Base-by-base conservation (phyloP, 1,140 invertebrate genomes). In the Formica exsecta region DNA sequence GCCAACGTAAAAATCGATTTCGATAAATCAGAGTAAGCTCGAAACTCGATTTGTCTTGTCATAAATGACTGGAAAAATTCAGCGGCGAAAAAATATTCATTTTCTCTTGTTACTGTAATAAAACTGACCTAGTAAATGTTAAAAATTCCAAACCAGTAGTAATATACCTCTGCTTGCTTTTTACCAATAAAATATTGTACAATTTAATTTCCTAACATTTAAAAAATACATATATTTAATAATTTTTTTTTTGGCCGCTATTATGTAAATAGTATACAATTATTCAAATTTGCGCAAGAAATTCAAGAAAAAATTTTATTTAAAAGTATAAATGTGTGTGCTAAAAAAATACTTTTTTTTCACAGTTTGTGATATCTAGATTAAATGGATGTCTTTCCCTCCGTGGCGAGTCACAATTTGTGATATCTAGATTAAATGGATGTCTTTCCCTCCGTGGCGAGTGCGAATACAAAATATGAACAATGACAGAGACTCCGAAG, bases 1-100 rank as follows among this genome's bases (percentile, higher is more conserved):
- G 9, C 19, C 29, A 32, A 73, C 25, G 22, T 41, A 80, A 80
- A 77, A 48, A 83, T 83, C 79, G n/a, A 29, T 32, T 38, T 44
- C 59, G 29, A 81, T 81, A 62, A 86, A 81, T 70, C 44, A 68
- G 22, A 54, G 41, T n/a, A 48, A 41, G 6, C 19, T 41, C 25
- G 16, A 38, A 44, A 54, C 61, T 64, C 32, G n/a, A 44, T 77
- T 51, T 38, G 48, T 65, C 62, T 29, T 85, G 59, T 64, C 32
- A 54, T 36, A 41, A 85, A 65, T 77, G 22, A 22, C 0, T 51
- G 73, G 5, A 65, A 44, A 65, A 77, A 57, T 44, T 85, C 41
- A 19, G 11, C 1, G n/a, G 5, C 38, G 2, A 25, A 41, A 62
- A 36, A 41, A 57, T 54, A 57, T 41, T 80, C n/a, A 36, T 51